Conservation (phyloP, 2,113 vertebrate species). For the Dasyornis broadbenti region DNA sequence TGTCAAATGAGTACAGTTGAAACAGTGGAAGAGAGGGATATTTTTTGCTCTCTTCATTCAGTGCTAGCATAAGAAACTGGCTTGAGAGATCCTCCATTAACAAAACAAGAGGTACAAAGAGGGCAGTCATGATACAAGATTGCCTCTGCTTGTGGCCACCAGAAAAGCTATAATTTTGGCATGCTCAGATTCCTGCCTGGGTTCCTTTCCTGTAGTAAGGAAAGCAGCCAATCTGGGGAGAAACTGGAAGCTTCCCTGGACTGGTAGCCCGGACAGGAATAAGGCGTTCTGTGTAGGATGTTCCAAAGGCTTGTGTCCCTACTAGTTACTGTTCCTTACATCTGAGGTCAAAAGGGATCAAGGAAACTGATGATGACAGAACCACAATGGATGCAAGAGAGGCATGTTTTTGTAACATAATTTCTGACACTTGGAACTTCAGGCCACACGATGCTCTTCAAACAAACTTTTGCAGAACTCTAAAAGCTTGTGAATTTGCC, state of each 20-base stretch:
- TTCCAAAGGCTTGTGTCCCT: background rate
- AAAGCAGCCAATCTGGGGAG: background rate
- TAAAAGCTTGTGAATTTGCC: background rate
- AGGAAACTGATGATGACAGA: background rate
- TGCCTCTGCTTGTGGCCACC: background rate
- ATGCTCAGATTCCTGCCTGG: background rate
- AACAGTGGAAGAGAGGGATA: background rate
- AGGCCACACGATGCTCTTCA: background rate
- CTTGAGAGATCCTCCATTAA: background rate
- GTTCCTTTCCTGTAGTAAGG: background rate
- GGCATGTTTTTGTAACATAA: background rate
- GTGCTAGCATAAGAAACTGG: background rate
- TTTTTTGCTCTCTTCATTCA: background rate
- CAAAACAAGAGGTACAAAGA: background rate
- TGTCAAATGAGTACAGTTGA: background rate
- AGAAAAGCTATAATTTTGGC: background rate
- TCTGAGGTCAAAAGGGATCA: background rate
- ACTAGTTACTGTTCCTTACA: background rate
- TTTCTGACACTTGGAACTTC: background rate
- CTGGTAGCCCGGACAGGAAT: background rate
- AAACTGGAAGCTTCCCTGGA: background rate
- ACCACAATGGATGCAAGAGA: background rate
- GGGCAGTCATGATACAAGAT: background rate
- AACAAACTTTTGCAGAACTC: background rate
- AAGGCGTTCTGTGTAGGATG: background rate